Percentiles rank a stretch among this genome's conserved stretches.
These are phyloP conservation scores for Neuroscelio doddi DNA, from an alignment of 2,888 invertebrate species.

Conservation along the genomic window DNA sequence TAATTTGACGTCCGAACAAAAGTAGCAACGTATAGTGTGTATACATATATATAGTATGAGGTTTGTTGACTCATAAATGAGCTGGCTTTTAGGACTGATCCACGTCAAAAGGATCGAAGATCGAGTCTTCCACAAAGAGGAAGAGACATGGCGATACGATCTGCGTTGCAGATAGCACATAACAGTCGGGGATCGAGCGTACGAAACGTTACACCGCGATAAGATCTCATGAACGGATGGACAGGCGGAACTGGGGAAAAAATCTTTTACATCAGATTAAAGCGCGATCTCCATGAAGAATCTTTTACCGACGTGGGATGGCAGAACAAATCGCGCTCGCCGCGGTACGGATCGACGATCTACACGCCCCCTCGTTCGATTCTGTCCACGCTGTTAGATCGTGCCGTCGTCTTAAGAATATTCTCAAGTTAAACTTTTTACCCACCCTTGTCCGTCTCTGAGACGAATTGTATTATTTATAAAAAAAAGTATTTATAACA, in stretches of 20 bases:
- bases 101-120: slow-evolving; percentile 7
- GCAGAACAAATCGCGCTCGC: slow-evolving; percentile 44
- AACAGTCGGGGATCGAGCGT: slow-evolving; percentile 23
- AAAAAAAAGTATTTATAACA: not conserved
- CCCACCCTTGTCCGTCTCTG: not conserved
- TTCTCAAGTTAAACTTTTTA: not conserved
- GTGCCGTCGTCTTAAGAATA: not conserved
- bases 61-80: too few relatives aligned
- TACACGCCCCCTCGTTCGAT: slow-evolving; percentile 25
- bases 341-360: slow-evolving; percentile 21
- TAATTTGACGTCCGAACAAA: too few relatives aligned
- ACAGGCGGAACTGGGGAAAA: slow-evolving; percentile 25
- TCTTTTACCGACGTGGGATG: slow-evolving; percentile 33
- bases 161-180: not conserved
- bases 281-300: slow-evolving; percentile 41
- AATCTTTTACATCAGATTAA: slow-evolving; percentile 45
- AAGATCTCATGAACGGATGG: slow-evolving; percentile 28
- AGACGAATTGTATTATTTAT: too few relatives aligned
- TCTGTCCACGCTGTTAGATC: slow-evolving; percentile 9
- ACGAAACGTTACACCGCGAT: slow-evolving; percentile 40
- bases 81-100: too few relatives aligned
- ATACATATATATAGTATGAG: too few relatives aligned
- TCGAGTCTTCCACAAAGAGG: slow-evolving; percentile 10
- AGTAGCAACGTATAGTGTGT: too few relatives aligned
- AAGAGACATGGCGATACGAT: slow-evolving; percentile 4